Evolutionary conservation across 2,888 invertebrate genomes (phyloP).

Genomic region (Melinopterus prodromus): DNA sequence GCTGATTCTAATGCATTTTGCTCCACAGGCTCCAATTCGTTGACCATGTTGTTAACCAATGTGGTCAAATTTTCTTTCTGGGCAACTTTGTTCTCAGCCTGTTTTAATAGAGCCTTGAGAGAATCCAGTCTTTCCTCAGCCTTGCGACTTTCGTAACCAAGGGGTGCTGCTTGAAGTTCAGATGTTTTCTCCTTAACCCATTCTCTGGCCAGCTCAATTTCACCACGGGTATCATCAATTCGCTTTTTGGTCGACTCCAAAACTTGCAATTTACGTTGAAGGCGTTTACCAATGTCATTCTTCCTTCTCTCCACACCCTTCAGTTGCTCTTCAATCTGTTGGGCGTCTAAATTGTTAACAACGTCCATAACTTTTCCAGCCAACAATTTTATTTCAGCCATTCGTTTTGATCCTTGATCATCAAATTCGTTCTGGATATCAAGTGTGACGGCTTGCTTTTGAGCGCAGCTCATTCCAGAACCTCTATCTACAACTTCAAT

Average conservation of each 20-base stretch:
- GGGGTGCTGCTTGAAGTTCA: slow-evolving; percentile 70
- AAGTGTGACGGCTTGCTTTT: slow-evolving; percentile 78
- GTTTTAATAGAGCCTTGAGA: slow-evolving; percentile 79
- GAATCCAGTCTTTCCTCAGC: slow-evolving; percentile 78
- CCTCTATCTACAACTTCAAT: slow-evolving; percentile 87
- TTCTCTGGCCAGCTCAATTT: slow-evolving; percentile 80
- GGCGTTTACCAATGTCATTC: slow-evolving; percentile 83
- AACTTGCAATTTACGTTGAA: slow-evolving; percentile 84
- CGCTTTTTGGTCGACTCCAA: slow-evolving; percentile 85
- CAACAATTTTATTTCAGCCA: slow-evolving; percentile 75
- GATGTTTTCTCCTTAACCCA: slow-evolving; percentile 82
- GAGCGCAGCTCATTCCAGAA: slow-evolving; percentile 80
- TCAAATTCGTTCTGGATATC: slow-evolving; percentile 80
- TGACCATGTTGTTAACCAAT: slow-evolving; percentile 82
- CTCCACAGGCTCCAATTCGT: slow-evolving; percentile 86
- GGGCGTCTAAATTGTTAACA: slow-evolving; percentile 87
- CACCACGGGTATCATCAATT: slow-evolving; percentile 80
- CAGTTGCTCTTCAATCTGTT: slow-evolving; percentile 90
- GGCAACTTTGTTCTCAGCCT: slow-evolving; percentile 84
- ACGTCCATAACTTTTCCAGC: slow-evolving; percentile 78
- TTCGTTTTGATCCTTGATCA: slow-evolving; percentile 73
- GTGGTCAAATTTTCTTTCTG: slow-evolving; percentile 84
- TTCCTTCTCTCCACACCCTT: slow-evolving; percentile 86
- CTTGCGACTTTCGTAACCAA: slow-evolving; percentile 81
- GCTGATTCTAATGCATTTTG: slow-evolving; percentile 80